Conservation (phyloP, 2,797 vertebrate species). For the Phrynocephalus vlangalii region DNA sequence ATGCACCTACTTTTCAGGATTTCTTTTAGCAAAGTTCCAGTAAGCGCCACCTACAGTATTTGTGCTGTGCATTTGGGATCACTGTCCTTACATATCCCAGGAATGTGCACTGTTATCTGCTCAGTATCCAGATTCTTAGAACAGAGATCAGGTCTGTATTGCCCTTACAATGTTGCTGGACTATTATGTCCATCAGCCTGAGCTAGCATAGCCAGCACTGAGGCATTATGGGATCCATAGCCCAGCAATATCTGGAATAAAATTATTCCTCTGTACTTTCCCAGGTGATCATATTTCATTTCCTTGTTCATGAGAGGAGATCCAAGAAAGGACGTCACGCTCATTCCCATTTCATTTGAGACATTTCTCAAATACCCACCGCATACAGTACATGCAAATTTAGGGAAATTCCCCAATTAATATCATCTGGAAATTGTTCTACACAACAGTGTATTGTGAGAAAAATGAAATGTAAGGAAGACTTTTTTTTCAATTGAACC, state of each 20-base stretch:
- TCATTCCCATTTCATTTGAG: constrained; percentile 8
- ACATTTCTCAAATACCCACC: neutral
- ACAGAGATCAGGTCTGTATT: neutral
- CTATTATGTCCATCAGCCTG: neutral
- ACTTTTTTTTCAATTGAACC: neutral
- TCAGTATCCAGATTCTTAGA: neutral
- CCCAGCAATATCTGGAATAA: neutral
- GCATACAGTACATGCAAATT: neutral
- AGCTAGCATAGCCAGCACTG: neutral
- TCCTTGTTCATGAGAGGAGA: neutral
- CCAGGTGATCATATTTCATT: neutral
- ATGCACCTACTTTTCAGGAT: neutral
- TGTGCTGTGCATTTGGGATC: neutral
- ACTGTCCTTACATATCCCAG: too few relatives aligned
- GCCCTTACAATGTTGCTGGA: neutral
- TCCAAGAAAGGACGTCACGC: neutral
- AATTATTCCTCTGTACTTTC: neutral
- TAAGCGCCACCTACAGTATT: neutral
- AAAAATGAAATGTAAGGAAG: neutral
- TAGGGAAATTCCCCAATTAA: neutral
- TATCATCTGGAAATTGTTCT: neutral
- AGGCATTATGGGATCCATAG: neutral
- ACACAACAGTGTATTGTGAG: neutral
- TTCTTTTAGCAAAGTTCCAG: neutral
- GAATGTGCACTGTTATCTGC: neutral